Evolutionary conservation across 1,140 invertebrate species (phyloP).

Genomic region (Tetramorium simillimum): DNA sequence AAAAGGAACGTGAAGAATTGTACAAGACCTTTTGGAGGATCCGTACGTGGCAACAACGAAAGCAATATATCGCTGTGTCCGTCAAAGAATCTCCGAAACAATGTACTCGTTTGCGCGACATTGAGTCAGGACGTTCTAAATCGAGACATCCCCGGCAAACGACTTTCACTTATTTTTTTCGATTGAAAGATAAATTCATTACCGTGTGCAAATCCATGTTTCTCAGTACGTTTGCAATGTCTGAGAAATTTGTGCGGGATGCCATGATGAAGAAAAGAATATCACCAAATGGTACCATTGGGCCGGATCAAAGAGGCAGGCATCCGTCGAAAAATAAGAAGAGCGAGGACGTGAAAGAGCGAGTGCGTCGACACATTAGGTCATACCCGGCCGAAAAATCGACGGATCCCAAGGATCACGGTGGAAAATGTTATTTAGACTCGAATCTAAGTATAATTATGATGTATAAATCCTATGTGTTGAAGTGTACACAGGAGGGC

Average conservation of each 20-base stretch:
- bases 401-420: slow-evolving; percentile 60
- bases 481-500: slow-evolving; percentile 67
- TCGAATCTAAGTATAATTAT: slow-evolving; percentile 68
- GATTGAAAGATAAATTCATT: slow-evolving; percentile 69
- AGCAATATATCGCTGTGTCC: slow-evolving; percentile 72
- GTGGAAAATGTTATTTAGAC: slow-evolving; percentile 66
- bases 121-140: slow-evolving; percentile 59
- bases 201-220: slow-evolving; percentile 77
- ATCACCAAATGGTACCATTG: slow-evolving; percentile 69
- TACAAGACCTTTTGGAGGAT: slow-evolving; percentile 75
- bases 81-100: slow-evolving; percentile 76
- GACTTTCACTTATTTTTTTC: slow-evolving; percentile 75
- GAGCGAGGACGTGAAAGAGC: slow-evolving; percentile 69
- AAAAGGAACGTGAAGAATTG: slow-evolving; percentile 65
- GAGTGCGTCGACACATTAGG: slow-evolving; percentile 71
- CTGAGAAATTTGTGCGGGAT: slow-evolving; percentile 75
- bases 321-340: slow-evolving; percentile 75
- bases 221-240: slow-evolving; percentile 74
- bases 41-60: slow-evolving; percentile 75
- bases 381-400: slow-evolving; percentile 68
- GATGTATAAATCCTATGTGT: slow-evolving; percentile 74
- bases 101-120: slow-evolving; percentile 65
- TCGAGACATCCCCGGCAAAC: slow-evolving; percentile 62
- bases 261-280: slow-evolving; percentile 74
- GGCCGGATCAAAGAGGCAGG: slow-evolving; percentile 71